These are phyloP conservation scores for Bombus soroeensis DNA, from an alignment of 1,140 invertebrate genomes.

Conservation along the genomic window DNA sequence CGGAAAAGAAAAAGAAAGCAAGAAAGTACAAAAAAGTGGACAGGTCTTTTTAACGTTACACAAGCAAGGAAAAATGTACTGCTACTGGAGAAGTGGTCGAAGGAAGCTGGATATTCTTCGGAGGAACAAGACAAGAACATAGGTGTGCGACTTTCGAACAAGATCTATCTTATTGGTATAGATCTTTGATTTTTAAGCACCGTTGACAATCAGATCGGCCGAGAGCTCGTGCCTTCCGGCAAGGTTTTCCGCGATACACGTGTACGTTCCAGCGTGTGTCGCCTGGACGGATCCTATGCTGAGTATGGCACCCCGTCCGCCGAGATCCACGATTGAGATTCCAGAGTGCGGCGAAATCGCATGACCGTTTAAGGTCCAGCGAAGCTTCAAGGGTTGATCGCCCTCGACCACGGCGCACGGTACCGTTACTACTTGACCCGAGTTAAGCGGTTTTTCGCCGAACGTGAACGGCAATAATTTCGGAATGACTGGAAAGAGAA, in stretches of 20 bases:
- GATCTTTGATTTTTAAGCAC: slow-evolving; percentile 80
- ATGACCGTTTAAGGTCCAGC: slow-evolving; percentile 86
- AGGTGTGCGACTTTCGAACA: neutral
- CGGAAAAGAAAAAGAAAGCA: neutral
- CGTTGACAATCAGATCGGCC: slow-evolving; percentile 87
- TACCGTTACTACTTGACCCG: slow-evolving; percentile 82
- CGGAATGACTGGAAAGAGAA: slow-evolving; percentile 84
- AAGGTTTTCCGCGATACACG: slow-evolving; percentile 90
- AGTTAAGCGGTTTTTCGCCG: slow-evolving; percentile 83
- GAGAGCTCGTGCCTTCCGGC: slow-evolving; percentile 87
- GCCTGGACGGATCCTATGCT: slow-evolving; percentile 88
- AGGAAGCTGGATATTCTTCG: neutral
- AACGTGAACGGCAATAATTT: slow-evolving; percentile 85
- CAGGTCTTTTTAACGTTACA: neutral
- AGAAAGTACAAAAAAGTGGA: neutral
- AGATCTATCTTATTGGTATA: slow-evolving; percentile 26
- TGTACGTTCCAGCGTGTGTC: slow-evolving; percentile 90
- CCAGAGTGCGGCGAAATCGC: slow-evolving; percentile 84
- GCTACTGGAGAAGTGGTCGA: neutral
- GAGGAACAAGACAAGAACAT: slow-evolving; percentile 85
- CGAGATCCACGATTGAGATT: slow-evolving; percentile 86
- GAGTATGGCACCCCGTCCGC: slow-evolving; percentile 87
- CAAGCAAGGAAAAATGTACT: neutral
- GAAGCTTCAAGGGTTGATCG: slow-evolving; percentile 84
- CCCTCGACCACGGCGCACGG: slow-evolving; percentile 83